Percentiles rank a stretch among this genome's conserved stretches.
phyloP scores from a whole-genome alignment of 2,888 invertebrate genomes.

The Synanthedon vespiformis region DNA sequence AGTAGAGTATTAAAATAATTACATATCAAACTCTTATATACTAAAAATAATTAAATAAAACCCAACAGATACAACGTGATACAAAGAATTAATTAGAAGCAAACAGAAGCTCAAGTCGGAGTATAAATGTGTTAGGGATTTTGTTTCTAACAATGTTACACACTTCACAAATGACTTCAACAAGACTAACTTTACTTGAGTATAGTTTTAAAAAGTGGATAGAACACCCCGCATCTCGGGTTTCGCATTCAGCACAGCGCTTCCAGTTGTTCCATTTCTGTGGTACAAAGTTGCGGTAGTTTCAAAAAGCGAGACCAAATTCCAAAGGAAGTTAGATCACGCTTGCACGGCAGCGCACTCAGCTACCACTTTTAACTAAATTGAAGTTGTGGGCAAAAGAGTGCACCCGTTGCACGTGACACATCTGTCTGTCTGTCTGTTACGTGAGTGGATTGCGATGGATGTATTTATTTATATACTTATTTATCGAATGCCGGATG shows the following conservation, averaged over 20 bases:
- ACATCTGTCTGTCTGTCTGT: constrained; percentile 44
- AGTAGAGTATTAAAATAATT: too few species aligned
- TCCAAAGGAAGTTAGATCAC: constrained; percentile 39
- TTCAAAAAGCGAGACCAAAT: constrained; percentile 31
- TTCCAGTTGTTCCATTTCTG: constrained; percentile 8
- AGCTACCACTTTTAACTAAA: constrained; percentile 62
- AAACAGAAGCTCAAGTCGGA: too few species aligned
- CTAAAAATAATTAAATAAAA: too few species aligned
- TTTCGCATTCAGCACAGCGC: not conserved
- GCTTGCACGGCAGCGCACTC: constrained; percentile 32
- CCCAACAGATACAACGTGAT: too few species aligned
- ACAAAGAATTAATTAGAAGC: too few species aligned
- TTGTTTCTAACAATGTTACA: not conserved
- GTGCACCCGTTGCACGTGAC: constrained; percentile 39
- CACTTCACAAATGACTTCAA: not conserved
- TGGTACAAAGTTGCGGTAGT: constrained; percentile 19
- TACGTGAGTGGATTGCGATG: constrained; percentile 54
- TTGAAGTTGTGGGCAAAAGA: constrained; percentile 57
- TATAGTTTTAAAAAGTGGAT: not conserved
- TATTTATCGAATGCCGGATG: constrained; percentile 16
- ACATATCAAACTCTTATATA: too few species aligned
- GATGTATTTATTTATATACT: constrained; percentile 13
- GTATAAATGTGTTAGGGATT: not conserved
- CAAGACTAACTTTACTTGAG: not conserved
- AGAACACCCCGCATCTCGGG: not conserved